Percentiles rank a stretch among this genome's conserved stretches.
Evolutionary conservation across 2,113 vertebrate genomes (phyloP).

Genomic region (Plectropomus leopardus): DNA sequence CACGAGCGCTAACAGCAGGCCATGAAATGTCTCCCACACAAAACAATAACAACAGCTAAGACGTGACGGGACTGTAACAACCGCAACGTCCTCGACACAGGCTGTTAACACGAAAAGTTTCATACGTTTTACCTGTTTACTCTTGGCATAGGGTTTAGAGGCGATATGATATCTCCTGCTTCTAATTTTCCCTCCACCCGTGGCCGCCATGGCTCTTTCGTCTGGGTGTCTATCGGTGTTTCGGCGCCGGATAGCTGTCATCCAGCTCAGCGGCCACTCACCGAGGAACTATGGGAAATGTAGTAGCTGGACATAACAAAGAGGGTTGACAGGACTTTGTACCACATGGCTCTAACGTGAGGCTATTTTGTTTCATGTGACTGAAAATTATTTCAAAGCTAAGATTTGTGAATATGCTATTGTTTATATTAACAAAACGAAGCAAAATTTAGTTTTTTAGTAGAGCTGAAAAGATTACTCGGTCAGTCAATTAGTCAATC

Average conservation of each 20-base stretch:
- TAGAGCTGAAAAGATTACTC: not conserved
- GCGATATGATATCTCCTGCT: conserved; percentile 89
- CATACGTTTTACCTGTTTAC: conserved; percentile 87
- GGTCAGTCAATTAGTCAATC: not conserved
- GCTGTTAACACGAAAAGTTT: not conserved
- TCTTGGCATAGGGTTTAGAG: conserved; percentile 89
- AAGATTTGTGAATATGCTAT: not conserved
- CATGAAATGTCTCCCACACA: conserved; percentile 77
- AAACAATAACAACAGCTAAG: conserved; percentile 74
- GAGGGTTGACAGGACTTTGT: not conserved
- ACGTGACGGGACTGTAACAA: not conserved
- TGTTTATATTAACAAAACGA: not conserved
- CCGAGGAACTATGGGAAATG: conserved; percentile 77
- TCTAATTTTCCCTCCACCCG: conserved; percentile 92
- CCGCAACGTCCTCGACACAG: not conserved
- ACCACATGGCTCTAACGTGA: not conserved
- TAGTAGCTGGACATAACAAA: conserved; percentile 67
- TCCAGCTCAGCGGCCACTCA: conserved; percentile 67
- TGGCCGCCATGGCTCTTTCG: conserved; percentile 86
- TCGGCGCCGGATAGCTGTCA: conserved; percentile 87
- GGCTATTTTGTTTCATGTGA: not conserved
- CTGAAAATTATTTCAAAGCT: not conserved
- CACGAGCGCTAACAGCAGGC: conserved; percentile 82
- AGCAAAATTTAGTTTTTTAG: not conserved
- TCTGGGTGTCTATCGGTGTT: conserved; percentile 79